A percentile compares a stretch with the other conserved stretches of the same genome.
Conservation (phyloP, 2,888 invertebrate genomes). For the Epirrhoe tristata region DNA sequence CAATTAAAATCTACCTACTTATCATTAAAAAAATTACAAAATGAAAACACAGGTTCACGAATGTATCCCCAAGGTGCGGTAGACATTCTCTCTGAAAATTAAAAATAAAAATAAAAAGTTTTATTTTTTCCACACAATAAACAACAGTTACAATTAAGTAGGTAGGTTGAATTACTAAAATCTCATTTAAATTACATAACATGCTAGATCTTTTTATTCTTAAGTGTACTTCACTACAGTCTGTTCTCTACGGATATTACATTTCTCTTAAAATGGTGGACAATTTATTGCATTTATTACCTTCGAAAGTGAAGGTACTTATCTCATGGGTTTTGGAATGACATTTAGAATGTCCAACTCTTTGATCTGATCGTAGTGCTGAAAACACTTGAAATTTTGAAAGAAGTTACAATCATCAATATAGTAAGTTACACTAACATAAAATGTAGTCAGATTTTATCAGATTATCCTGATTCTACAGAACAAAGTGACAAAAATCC, state of each 20-base stretch:
- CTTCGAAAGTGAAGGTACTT: constrained; percentile 16
- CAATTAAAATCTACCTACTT: too few species aligned
- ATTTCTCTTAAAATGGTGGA: constrained; percentile 40
- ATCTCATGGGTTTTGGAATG: constrained; percentile 7
- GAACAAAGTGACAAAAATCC: not conserved
- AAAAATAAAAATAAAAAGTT: too few species aligned
- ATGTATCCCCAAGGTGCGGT: too few species aligned
- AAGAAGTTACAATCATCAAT: not conserved
- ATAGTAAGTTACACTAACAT: not conserved
- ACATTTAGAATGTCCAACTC: not conserved
- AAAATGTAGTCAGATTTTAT: not conserved
- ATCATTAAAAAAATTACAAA: too few species aligned
- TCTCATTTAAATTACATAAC: too few species aligned
- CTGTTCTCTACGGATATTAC: constrained; percentile 49
- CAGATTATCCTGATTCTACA: not conserved
- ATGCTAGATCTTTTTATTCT: not conserved
- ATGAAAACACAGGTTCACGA: too few species aligned
- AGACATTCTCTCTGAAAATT: too few species aligned
- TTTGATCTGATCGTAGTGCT: not conserved
- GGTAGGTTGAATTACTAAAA: too few species aligned
- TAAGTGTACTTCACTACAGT: constrained; percentile 40
- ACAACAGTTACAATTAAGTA: too few species aligned
- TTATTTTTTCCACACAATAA: too few species aligned
- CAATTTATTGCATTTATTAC: constrained; percentile 32
- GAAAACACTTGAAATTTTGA: not conserved